These are phyloP conservation scores for Halichondria panicea DNA, from an alignment of 37 sponge, comb jelly and placozoan species.

Conservation along the genomic window DNA sequence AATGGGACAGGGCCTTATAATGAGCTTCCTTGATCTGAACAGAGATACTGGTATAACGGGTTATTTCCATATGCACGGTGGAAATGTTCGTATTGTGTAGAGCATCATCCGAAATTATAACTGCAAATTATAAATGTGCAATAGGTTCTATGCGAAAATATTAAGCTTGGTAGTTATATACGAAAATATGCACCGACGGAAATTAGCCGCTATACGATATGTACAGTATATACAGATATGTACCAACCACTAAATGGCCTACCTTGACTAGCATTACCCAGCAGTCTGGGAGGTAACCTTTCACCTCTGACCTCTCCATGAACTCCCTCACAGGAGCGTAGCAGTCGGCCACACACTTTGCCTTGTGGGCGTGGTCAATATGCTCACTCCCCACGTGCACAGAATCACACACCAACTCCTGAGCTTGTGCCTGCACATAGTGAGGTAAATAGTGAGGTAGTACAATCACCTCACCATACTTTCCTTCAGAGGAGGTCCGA, in stretches of 20 bases:
- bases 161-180: no score
- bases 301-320: constrained; percentile 35
- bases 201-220: background rate
- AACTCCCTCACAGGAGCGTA: constrained; percentile 52
- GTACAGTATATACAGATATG: background rate
- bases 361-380: constrained; percentile 41
- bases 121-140: no score
- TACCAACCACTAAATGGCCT: background rate
- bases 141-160: no score
- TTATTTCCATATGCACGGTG: no score
- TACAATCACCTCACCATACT: no score
- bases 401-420: constrained; percentile 60
- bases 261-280: constrained; percentile 53
- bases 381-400: constrained; percentile 9
- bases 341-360: constrained; percentile 63
- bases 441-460: background rate
- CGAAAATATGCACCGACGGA: background rate
- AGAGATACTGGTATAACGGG: no score
- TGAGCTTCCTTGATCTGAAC: constrained; percentile 71
- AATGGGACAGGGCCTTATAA: constrained; percentile 63
- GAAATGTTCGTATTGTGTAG: no score
- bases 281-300: constrained; percentile 55
- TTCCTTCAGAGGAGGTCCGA: no score
- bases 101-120: no score
- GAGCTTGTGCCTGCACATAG: constrained; percentile 48